Evolutionary conservation across 2,888 invertebrate species (phyloP).

Genomic region (Hydrotaea cyrtoneurina): DNA sequence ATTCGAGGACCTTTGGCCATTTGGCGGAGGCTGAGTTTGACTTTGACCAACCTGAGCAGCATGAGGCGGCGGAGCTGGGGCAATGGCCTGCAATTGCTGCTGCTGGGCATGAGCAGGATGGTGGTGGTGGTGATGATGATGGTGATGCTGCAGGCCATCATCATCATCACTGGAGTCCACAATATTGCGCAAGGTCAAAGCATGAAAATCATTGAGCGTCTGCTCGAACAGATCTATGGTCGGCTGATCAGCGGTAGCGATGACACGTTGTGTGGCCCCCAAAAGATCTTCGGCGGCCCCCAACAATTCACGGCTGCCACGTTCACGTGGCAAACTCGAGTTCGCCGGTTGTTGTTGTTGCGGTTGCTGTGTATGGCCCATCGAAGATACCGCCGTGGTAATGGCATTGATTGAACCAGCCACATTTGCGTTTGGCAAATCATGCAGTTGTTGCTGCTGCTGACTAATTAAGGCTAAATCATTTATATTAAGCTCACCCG

Average conservation of each 20-base stretch:
- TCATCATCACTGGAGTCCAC: conserved; percentile 78
- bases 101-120: not conserved
- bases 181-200: conserved; percentile 78
- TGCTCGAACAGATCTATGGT: conserved; percentile 80
- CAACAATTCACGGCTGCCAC: conserved; percentile 73
- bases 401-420: not conserved
- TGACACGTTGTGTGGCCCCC: conserved; percentile 77
- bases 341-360: conserved; percentile 8
- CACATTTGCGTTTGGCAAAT: not conserved
- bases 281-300: conserved; percentile 78
- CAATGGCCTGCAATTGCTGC: not conserved
- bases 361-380: conserved; percentile 68
- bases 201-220: conserved; percentile 80
- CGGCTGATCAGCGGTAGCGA: conserved; percentile 76
- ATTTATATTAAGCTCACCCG: conserved; percentile 62
- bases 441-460: conserved; percentile 13
- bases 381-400: conserved; percentile 46
- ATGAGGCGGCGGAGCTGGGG: not conserved
- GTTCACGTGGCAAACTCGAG: conserved; percentile 62
- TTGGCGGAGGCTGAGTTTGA: not conserved
- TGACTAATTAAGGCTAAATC: conserved; percentile 52
- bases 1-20: conserved; percentile 55
- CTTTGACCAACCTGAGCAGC: no score
- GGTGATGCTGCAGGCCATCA: conserved; percentile 71
- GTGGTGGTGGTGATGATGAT: conserved; percentile 16